Percentiles rank a stretch among this genome's conserved stretches.
phyloP scores from a whole-genome alignment of 92 coral and sea anemone species.

The Phenganax subtilis region DNA sequence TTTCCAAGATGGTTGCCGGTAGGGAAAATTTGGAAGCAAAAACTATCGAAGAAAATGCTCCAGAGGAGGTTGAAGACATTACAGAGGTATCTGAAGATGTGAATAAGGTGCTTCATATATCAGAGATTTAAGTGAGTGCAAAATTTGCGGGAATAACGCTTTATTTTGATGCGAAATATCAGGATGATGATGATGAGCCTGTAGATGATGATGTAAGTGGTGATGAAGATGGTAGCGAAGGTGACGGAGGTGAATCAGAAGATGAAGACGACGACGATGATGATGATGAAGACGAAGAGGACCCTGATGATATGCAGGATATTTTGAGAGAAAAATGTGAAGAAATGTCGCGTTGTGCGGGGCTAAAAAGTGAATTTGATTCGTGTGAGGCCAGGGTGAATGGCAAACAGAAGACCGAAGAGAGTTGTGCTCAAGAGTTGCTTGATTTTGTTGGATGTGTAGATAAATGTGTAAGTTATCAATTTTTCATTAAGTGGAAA shows the following conservation, averaged over 20 bases:
- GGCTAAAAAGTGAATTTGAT: conserved; percentile 56
- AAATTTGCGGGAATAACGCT: neutral
- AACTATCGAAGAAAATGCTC: conserved; percentile 32
- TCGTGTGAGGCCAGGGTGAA: conserved; percentile 70
- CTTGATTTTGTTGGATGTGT: conserved; percentile 89
- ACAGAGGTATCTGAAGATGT: conserved; percentile 4
- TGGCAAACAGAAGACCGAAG: conserved; percentile 74
- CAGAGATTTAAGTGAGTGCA: neutral
- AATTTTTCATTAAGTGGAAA: no score
- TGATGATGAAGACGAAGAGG: conserved; percentile 94
- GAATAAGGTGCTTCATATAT: neutral
- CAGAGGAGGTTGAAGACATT: conserved; percentile 30
- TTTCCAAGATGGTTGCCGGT: conserved; percentile 44
- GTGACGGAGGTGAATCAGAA: conserved; percentile 40
- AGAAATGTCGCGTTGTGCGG: conserved; percentile 62
- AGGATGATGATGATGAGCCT: conserved; percentile 32
- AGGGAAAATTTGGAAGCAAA: conserved; percentile 32
- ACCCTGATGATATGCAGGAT: conserved; percentile 79
- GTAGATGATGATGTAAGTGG: conserved; percentile 52
- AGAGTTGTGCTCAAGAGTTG: conserved; percentile 88
- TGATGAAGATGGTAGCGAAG: conserved; percentile 58
- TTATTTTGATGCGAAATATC: conserved; percentile 9
- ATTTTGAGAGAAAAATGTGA: conserved; percentile 65
- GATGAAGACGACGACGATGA: conserved; percentile 69
- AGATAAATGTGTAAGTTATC: conserved; percentile 88